Base-by-base conservation (phyloP, 2,888 invertebrate species). In the Amblyteles armatorius region DNA sequence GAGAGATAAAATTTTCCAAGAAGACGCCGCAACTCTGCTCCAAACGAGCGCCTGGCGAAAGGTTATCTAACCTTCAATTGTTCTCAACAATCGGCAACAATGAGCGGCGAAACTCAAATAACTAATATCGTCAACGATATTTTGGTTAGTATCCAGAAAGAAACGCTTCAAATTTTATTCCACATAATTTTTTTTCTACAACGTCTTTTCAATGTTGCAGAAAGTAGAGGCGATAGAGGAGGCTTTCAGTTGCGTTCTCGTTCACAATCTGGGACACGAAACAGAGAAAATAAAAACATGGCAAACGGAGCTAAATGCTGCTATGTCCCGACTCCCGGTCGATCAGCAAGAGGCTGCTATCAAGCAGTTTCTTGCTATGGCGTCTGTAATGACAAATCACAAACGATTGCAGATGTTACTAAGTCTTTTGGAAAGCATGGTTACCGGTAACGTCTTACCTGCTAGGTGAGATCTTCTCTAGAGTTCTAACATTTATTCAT, bases 211-310 rank as follows among this genome's bases (percentile, higher is more conserved):
- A 19, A 57, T 33, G 87, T 94, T 94, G 16, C 90, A 97, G 97
- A 96, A 96, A 93, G 97, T 98, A 7, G 97, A 98, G 91, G 95
- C 96, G 0, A 97, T 98, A 48, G 98, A 98, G 92, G 98, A 98
- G 94, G 98, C 98, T 0, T 98, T 99, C 91, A 97, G 97, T 92
- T 97, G 97, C 90, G 98, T 97, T 89, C 95, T 98, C 82, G 97
- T 98, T 1, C 97, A 98, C 90, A 96, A 96, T 88, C 95, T 96
- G 22, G 96, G 96, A 74, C 95, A 95, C 82, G 97, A 98, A 92
- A 95, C 94, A 87, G 96, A 97, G 88, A 96, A 96, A 92, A 94
- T 96, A 40, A 94, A 95, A 55, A 94, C 94, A 91, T 97, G 97
- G 94, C 96, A 97, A 88, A 96, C 96, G 86, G 96, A 96, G 87